A percentile compares a stretch with the other conserved stretches of the same genome.
These are phyloP conservation scores for Acipenser transmontanus DNA, from an alignment of 2,797 vertebrate genomes.

Conservation along the genomic window DNA sequence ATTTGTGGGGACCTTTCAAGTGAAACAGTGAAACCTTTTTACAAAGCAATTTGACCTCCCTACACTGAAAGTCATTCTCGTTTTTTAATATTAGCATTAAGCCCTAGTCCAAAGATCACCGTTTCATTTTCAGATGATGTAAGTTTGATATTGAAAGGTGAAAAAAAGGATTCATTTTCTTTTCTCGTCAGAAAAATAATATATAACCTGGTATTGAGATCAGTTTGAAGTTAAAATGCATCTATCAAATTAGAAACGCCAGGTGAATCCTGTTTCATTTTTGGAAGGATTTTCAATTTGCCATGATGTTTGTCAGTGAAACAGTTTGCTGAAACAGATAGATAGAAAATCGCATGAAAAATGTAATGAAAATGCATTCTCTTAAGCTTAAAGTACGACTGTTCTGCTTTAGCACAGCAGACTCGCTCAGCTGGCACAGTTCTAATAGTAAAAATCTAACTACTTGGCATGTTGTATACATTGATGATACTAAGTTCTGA, in stretches of 20 bases:
- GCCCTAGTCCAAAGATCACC: neutral
- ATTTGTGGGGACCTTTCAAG: neutral
- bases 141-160: neutral
- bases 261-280: neutral
- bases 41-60: conserved; percentile 1
- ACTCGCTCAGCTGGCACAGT: too few species aligned
- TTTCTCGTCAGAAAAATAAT: neutral
- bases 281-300: neutral
- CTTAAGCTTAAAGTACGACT: too few species aligned
- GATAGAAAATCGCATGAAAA: neutral
- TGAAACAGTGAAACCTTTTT: neutral
- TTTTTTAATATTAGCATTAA: conserved; percentile 1
- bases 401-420: too few species aligned
- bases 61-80: conserved; percentile 1
- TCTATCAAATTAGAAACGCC: neutral
- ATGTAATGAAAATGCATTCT: too few species aligned
- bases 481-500: too few species aligned
- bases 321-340: neutral
- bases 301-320: neutral
- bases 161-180: neutral
- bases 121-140: neutral
- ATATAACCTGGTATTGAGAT: neutral
- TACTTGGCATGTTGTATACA: too few species aligned
- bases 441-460: too few species aligned
- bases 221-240: conserved; percentile 1